A percentile compares a stretch with the other conserved stretches of the same genome.
These are phyloP conservation scores for Erythrocercus mccallii DNA, from an alignment of 2,113 vertebrate species.

Conservation along the genomic window DNA sequence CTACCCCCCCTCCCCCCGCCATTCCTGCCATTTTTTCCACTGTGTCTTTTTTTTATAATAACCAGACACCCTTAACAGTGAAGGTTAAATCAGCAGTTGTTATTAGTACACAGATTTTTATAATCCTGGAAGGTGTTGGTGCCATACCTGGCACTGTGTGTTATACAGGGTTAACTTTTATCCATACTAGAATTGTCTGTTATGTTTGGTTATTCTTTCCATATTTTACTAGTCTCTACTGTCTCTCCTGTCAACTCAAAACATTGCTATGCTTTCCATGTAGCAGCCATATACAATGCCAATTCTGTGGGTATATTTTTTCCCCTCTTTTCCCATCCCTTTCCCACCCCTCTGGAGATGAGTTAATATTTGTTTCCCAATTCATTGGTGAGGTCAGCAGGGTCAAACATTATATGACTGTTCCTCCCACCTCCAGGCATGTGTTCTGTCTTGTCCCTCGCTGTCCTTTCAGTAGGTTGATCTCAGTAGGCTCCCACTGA, in stretches of 20 bases:
- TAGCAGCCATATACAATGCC: background rate
- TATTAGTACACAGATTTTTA: background rate
- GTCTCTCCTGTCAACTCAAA: background rate
- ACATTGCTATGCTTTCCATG: background rate
- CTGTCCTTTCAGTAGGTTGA: background rate
- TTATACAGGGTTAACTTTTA: background rate
- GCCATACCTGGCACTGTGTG: background rate
- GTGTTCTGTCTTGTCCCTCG: accelerated
- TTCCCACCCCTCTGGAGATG: background rate
- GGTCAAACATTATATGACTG: background rate
- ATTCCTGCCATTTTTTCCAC: background rate
- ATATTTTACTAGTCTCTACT: background rate
- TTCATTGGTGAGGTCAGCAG: background rate
- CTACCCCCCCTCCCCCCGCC: accelerated
- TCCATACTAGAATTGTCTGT: background rate
- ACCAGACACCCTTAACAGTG: background rate
- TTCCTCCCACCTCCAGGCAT: background rate
- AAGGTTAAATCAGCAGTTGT: background rate
- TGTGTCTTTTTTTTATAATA: background rate
- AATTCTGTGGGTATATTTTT: background rate
- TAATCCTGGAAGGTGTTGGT: background rate
- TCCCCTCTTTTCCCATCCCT: background rate
- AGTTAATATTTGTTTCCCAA: background rate
- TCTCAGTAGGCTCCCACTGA: background rate
- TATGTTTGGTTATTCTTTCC: background rate